These are phyloP conservation scores for Eurystomus gularis DNA, from an alignment of 2,113 vertebrate genomes.

Conservation along the genomic window DNA sequence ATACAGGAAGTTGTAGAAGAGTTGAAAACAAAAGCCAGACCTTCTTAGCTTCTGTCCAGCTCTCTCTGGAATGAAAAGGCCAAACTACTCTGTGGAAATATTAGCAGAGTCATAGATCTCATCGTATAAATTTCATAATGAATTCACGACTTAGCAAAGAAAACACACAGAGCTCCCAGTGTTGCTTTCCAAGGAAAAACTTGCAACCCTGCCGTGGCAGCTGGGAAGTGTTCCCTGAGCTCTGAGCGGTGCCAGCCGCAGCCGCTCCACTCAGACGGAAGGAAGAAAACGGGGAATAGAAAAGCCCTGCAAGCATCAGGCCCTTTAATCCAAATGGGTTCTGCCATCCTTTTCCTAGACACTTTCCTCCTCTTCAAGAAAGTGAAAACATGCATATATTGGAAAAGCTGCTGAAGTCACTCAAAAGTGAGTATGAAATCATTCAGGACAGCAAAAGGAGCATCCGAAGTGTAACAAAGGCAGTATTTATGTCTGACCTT, in stretches of 20 bases:
- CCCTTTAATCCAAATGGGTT: neutral
- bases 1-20: constrained; percentile 70
- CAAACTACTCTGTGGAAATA: constrained; percentile 18
- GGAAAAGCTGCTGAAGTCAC: neutral
- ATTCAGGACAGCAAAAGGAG: constrained; percentile 26
- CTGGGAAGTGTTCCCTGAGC: constrained; percentile 19
- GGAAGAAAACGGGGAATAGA: neutral
- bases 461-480: constrained; percentile 34
- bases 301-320: neutral
- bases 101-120: constrained; percentile 28
- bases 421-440: neutral
- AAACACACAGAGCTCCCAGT: neutral
- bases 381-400: neutral
- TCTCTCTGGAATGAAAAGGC: constrained; percentile 55
- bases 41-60: constrained; percentile 52
- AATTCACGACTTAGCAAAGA: constrained; percentile 35
- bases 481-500: constrained; percentile 12
- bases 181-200: constrained; percentile 18
- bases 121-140: constrained; percentile 21
- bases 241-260: neutral
- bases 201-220: neutral
- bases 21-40: constrained; percentile 67
- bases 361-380: neutral
- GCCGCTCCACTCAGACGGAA: neutral
- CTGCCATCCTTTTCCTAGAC: neutral